A percentile compares a stretch with the other conserved stretches of the same genome.
phyloP scores from a whole-genome alignment of 2,113 vertebrate species.

The Sander vitreus region DNA sequence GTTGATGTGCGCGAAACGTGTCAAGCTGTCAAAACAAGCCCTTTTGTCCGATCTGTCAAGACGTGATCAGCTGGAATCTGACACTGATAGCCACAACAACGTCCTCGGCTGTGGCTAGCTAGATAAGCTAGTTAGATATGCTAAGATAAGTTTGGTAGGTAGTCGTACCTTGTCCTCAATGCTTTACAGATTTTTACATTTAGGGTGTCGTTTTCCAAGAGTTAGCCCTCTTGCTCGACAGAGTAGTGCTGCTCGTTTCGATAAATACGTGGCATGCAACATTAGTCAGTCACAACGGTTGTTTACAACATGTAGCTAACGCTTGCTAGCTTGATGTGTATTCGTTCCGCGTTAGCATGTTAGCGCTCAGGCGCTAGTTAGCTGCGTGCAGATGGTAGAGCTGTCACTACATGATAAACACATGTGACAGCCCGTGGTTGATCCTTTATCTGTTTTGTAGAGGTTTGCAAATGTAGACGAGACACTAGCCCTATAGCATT shows the following conservation, averaged over 20 bases:
- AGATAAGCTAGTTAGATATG: slow-evolving; percentile 61
- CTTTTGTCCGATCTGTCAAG: slow-evolving; percentile 65
- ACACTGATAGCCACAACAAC: slow-evolving; percentile 71
- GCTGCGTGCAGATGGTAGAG: slow-evolving; percentile 19
- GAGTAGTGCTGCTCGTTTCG: slow-evolving; percentile 10
- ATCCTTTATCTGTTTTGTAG: background rate
- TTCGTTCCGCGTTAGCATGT: slow-evolving; percentile 65
- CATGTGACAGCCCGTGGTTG: slow-evolving; percentile 2
- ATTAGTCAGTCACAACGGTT: slow-evolving; percentile 55
- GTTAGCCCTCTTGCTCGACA: slow-evolving; percentile 1
- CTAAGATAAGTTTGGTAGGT: slow-evolving; percentile 61
- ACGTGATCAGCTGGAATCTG: slow-evolving; percentile 75
- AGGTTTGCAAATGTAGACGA: background rate
- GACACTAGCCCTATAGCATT: background rate
- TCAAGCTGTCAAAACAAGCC: slow-evolving; percentile 47
- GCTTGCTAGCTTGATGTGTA: slow-evolving; percentile 54
- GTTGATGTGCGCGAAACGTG: slow-evolving; percentile 9
- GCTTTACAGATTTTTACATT: background rate
- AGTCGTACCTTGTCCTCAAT: slow-evolving; percentile 20
- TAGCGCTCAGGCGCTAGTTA: slow-evolving; percentile 42
- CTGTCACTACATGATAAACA: slow-evolving; percentile 31
- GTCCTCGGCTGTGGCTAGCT: slow-evolving; percentile 72
- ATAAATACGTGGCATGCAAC: slow-evolving; percentile 58
- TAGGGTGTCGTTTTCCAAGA: background rate
- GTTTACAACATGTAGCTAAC: slow-evolving; percentile 77